These are phyloP conservation scores for Characodon lateralis DNA, from an alignment of 2,797 vertebrate species.

Conservation along the genomic window DNA sequence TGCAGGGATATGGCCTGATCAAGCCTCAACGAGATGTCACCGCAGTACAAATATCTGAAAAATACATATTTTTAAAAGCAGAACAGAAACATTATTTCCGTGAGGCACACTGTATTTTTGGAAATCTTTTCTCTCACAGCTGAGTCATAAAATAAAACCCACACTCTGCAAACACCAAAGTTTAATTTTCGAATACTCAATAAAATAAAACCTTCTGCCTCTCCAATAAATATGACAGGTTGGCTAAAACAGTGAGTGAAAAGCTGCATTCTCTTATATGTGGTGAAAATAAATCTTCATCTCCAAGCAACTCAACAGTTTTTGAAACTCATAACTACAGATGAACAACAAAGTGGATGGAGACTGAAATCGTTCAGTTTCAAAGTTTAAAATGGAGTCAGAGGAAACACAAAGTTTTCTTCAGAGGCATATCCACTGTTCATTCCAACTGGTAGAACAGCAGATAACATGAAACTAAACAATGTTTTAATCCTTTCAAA, in stretches of 20 bases:
- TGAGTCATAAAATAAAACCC: constrained; percentile 62
- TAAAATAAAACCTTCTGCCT: constrained; percentile 28
- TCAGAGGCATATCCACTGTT: no score
- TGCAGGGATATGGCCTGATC: constrained; percentile 93
- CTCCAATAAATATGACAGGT: constrained; percentile 5
- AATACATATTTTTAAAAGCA: constrained; percentile 23
- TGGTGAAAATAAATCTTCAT: background rate
- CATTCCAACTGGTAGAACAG: no score
- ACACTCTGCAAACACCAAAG: constrained; percentile 48
- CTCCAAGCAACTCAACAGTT: no score
- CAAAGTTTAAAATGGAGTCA: no score
- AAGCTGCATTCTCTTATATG: background rate
- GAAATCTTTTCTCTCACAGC: constrained; percentile 23
- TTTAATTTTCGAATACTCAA: constrained; percentile 53
- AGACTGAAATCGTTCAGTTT: background rate
- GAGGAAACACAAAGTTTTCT: no score
- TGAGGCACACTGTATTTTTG: constrained; percentile 18
- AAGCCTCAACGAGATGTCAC: constrained; percentile 88
- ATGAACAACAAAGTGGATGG: background rate
- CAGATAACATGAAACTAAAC: no score
- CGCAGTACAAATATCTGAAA: constrained; percentile 93
- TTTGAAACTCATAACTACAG: background rate
- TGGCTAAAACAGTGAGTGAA: constrained; percentile 21
- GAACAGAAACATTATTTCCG: constrained; percentile 12
- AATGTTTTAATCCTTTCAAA: no score